Evolutionary conservation across 2,113 vertebrate genomes (phyloP), one percentile per base, ranked within the genome.

Genomic region (Eptesicus fuscus): DNA sequence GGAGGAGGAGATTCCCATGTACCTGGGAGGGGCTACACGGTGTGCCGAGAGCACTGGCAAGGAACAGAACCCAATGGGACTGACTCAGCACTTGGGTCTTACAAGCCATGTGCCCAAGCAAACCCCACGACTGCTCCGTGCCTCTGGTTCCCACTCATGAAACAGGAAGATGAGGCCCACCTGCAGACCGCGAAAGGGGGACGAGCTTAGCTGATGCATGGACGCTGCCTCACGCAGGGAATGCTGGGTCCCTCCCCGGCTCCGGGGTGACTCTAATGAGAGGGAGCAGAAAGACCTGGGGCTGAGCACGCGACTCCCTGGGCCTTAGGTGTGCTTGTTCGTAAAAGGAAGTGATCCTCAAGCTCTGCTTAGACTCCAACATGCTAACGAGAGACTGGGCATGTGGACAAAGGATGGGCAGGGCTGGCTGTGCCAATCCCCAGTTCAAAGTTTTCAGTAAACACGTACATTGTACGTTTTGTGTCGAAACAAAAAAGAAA

Each of bases 81-180:
- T 1, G 14, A 51, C 22, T 13, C 3, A 8, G 23, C 67, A 37
- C 9, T 4, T 1, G 1, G 32, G 89, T 49, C 73, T 69, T n/a
- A 35, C 17, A 28, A 80, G 61, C 37, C 12, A 0, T 2, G 8
- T 14, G 65, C 83, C 18, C 2, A 9, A 25, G 53, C n/a, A 56
- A 67, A 67, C 40, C 49, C 17, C 40, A 9, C n/a, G 1, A 35
- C 59, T 74, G 53, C 88, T 44, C 73, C 23, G 67, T 3, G 74
- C 17, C 12, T 40, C 84, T 30, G 40, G 22, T 35, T 7, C 5
- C 83, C 83, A 37, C 35, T 56, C 18, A 20, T 4, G 17, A 47
- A 51, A n/a, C 0, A 4, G 14, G 37, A 9, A n/a, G 85, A 2
- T 0, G 2, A 37, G 1, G 49, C 1, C 16, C 4, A 1, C n/a